Evolutionary conservation across 2,797 vertebrate species (phyloP), one percentile per base, ranked within the genome.

Genomic region (Crenichthys baileyi): DNA sequence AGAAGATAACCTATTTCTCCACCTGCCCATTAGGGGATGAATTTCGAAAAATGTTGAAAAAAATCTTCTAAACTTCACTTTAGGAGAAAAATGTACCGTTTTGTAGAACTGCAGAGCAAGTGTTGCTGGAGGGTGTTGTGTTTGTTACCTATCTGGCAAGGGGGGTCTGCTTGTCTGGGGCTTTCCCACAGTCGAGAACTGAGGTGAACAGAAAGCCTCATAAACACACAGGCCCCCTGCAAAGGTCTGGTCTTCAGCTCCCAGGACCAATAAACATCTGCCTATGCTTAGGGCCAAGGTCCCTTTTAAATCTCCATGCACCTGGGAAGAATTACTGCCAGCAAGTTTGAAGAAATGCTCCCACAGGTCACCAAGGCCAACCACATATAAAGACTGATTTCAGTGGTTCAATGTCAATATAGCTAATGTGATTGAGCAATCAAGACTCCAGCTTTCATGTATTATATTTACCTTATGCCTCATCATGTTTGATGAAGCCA

Each of bases 261-360:
- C 82, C 46, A 61, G 79, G 82, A 72, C 88, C 78, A 86, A 89
- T 83, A 85, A 87, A 94, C 94, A 96, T 96, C 89, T 94, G 93
- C 88, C 83, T 91, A 80, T 89, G 79, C 90, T 96, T 95, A 92
- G 79, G 75, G 65, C 82, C 65, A 83, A 84, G 89, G 88, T 92
- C 87, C 82, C 87, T 83, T 80, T 85, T 80, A 82, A 84, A 88
- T 91, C 90, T 86, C 61, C 68, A 73, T 89, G 88, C 94, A 95
- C 91, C 94, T 95, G 95, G 91, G 81, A 95, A 84, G 83, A 89
- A 95, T 95, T 96, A 96, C 72, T 76, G 83, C 83, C 83, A 89
- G 89, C 83, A 71, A 93, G 92, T 94, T 92, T 94, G 89, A 92
- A 93, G 89, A 94, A 93, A 94, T 90, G 79, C 80, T 83, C 89